phyloP scores from a whole-genome alignment of 2,888 invertebrate species.

The Drosophila vallismaia region DNA sequence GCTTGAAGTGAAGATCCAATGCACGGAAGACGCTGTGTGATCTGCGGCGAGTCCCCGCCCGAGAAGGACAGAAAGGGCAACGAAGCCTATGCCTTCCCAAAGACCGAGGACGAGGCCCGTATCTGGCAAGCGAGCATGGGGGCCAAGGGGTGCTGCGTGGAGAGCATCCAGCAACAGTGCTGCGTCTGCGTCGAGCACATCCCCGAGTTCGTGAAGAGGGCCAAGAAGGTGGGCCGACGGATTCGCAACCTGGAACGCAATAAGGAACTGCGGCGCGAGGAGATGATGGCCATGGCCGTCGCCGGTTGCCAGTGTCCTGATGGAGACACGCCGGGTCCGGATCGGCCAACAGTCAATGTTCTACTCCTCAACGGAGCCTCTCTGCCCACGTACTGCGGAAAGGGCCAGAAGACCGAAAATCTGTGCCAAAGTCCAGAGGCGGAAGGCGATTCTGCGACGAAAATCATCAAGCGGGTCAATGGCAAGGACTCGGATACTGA shows the following conservation, averaged over 20 bases:
- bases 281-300: neutral
- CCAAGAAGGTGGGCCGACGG: slow-evolving; percentile 38
- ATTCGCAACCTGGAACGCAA: neutral
- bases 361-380: slow-evolving; percentile 56
- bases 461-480: slow-evolving; percentile 10
- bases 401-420: slow-evolving; percentile 1
- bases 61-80: slow-evolving; percentile 23
- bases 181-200: slow-evolving; percentile 67
- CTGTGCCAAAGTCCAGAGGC: neutral
- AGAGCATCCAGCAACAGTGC: slow-evolving; percentile 46
- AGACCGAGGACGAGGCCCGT: slow-evolving; percentile 55
- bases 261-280: neutral
- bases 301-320: slow-evolving; percentile 28
- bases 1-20: neutral
- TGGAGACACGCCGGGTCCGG: neutral
- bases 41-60: slow-evolving; percentile 55
- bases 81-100: slow-evolving; percentile 52
- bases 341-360: slow-evolving; percentile 48
- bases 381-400: slow-evolving; percentile 37
- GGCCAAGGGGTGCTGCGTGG: slow-evolving; percentile 44
- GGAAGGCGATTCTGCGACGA: neutral
- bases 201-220: slow-evolving; percentile 59
- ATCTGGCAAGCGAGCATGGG: slow-evolving; percentile 67
- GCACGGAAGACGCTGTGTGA: slow-evolving; percentile 55
- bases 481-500: slow-evolving; percentile 46